Percentiles rank a stretch among this genome's conserved stretches.
Evolutionary conservation across 2,888 invertebrate genomes (phyloP).

Genomic region (Chirona hameri): DNA sequence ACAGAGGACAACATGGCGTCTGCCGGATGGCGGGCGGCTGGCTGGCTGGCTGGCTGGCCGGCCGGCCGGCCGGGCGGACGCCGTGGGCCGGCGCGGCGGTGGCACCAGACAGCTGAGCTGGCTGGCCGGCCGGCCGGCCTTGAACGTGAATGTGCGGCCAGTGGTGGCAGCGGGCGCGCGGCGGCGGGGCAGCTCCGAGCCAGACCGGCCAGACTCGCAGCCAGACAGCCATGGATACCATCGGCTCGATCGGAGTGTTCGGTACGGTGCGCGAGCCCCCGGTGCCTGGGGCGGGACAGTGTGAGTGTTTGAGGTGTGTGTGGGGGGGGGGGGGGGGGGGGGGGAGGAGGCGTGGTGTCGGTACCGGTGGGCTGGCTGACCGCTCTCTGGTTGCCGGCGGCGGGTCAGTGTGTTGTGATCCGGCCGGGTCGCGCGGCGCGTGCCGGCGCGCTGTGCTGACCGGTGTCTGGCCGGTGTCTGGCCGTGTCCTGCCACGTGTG

Average conservation of each 20-base stretch:
- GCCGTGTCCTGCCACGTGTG: too few species aligned
- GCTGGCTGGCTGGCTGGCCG: too few species aligned
- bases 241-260: not conserved
- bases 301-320: not conserved
- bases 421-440: too few species aligned
- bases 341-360: not conserved
- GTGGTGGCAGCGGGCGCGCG: constrained; percentile 1
- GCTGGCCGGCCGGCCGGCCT: not conserved
- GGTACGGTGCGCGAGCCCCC: not conserved
- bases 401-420: too few species aligned
- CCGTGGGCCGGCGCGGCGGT: not conserved
- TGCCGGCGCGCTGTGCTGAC: too few species aligned
- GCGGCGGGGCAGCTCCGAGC: not conserved
- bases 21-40: too few species aligned
- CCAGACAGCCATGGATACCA: not conserved
- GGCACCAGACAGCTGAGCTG: not conserved
- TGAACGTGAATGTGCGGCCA: constrained; percentile 14
- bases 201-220: not conserved
- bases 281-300: not conserved
- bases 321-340: too few species aligned
- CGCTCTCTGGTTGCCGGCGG: too few species aligned
- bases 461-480: too few species aligned
- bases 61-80: not conserved
- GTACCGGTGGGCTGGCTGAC: not conserved
- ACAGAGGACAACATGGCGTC: constrained; percentile 5